A percentile compares a stretch with the other conserved stretches of the same genome.
Conservation (phyloP, 2,113 vertebrate genomes). For the Cavia aperea region DNA sequence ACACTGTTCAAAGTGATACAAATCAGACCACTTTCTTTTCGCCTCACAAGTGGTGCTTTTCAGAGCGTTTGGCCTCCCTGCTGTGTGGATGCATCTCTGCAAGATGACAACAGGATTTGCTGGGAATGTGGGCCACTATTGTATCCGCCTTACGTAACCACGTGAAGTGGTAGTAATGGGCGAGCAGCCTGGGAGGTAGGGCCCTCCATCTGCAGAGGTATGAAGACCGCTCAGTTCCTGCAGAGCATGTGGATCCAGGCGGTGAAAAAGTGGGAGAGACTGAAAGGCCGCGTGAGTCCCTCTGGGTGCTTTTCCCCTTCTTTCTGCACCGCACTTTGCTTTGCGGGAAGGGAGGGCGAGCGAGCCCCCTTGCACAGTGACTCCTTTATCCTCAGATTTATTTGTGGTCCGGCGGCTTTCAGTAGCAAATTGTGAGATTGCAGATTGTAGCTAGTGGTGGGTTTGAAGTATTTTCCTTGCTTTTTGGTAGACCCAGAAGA, state of each 20-base stretch:
- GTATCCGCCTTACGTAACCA: conserved; percentile 89
- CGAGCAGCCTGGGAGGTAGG: conserved; percentile 71
- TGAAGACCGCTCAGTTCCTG: conserved; percentile 86
- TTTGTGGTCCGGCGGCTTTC: not conserved
- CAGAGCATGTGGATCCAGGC: conserved; percentile 90
- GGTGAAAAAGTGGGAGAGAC: conserved; percentile 87
- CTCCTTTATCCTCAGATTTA: conserved; percentile 48
- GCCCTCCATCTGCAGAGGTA: conserved; percentile 68
- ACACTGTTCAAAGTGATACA: not conserved
- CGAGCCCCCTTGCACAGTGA: conserved; percentile 2
- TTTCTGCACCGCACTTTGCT: conserved; percentile 17
- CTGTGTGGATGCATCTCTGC: conserved; percentile 68
- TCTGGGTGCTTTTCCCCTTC: conserved; percentile 33
- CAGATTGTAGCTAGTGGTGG: not conserved
- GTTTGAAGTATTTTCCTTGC: conserved; percentile 3
- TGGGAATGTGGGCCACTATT: conserved; percentile 93
- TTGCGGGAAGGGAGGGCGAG: not conserved
- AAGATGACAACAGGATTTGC: conserved; percentile 87
- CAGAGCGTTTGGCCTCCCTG: conserved; percentile 41
- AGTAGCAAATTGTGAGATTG: conserved; percentile 18
- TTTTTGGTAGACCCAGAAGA: not conserved
- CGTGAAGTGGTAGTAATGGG: conserved; percentile 80
- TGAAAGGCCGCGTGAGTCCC: conserved; percentile 88
- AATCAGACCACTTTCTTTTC: conserved; percentile 33
- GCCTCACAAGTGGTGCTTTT: conserved; percentile 50